Conservation (phyloP, 2,888 invertebrate genomes). For the Girardia tigrina region DNA sequence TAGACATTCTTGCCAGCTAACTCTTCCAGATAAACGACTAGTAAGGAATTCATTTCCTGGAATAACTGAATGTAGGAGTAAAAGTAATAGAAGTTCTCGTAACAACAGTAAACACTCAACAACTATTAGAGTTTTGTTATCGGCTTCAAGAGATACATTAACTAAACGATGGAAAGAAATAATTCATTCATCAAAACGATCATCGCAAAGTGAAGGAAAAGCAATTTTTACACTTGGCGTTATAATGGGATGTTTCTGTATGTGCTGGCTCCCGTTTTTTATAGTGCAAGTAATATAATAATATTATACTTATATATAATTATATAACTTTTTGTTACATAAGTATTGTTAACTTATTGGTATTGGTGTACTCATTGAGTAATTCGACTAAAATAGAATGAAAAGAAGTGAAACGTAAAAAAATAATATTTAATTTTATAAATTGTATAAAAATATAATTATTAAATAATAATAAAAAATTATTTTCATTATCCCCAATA, state of each 20-base stretch:
- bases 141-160: background rate
- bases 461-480: too few species aligned
- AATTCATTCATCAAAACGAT: background rate
- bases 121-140: background rate
- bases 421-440: too few species aligned
- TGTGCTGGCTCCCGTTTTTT: background rate
- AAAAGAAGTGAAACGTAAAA: too few species aligned
- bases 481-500: too few species aligned
- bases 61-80: background rate
- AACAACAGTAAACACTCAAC: background rate
- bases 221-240: slow-evolving; percentile 1
- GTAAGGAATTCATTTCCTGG: background rate
- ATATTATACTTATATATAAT: too few species aligned
- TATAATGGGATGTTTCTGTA: slow-evolving; percentile 3
- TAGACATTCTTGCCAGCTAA: slow-evolving; percentile 2
- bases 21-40: background rate
- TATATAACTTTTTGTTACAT: too few species aligned
- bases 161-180: background rate
- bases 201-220: slow-evolving; percentile 18
- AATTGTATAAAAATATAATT: too few species aligned
- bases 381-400: too few species aligned
- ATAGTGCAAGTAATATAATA: background rate
- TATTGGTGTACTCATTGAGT: too few species aligned
- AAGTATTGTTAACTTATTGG: too few species aligned
- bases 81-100: background rate